phyloP scores from a whole-genome alignment of 2,113 vertebrate genomes.

The Lipophrys pholis region DNA sequence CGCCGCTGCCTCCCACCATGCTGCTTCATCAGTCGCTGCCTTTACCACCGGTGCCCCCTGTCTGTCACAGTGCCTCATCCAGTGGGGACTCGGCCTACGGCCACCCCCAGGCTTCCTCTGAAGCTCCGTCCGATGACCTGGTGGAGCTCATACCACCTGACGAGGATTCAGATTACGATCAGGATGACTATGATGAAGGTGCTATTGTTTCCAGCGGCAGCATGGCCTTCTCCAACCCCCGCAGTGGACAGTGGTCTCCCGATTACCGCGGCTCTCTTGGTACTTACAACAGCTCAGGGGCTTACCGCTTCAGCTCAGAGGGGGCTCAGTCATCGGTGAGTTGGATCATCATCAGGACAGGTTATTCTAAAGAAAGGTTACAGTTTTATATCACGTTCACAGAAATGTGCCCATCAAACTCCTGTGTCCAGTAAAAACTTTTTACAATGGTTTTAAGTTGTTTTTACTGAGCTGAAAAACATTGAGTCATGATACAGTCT shows the following conservation, averaged over 20 bases:
- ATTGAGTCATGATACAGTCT: too few species aligned
- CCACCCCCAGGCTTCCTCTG: constrained; percentile 78
- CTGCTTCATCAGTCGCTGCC: constrained; percentile 60
- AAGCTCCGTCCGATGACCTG: constrained; percentile 76
- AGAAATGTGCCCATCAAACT: not conserved
- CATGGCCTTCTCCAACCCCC: constrained; percentile 88
- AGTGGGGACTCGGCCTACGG: constrained; percentile 87
- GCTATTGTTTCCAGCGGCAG: constrained; percentile 91
- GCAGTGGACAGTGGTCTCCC: constrained; percentile 91
- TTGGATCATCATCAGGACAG: not conserved
- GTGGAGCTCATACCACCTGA: constrained; percentile 89
- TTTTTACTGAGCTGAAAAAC: too few species aligned
- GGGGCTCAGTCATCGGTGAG: constrained; percentile 96
- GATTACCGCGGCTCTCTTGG: constrained; percentile 92
- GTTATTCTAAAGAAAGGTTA: too few species aligned
- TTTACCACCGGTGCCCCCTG: constrained; percentile 61
- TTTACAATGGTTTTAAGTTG: too few species aligned
- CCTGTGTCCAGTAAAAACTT: not conserved
- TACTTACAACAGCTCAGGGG: constrained; percentile 94
- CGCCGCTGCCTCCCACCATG: constrained; percentile 67
- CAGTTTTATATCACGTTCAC: too few species aligned
- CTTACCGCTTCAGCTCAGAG: constrained; percentile 94
- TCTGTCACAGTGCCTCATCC: constrained; percentile 82
- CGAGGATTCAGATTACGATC: constrained; percentile 92
- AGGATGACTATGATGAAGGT: constrained; percentile 92